Evolutionary conservation across 2,113 vertebrate species (phyloP), one percentile per base, ranked within the genome.

Genomic region (Cervus canadensis): DNA sequence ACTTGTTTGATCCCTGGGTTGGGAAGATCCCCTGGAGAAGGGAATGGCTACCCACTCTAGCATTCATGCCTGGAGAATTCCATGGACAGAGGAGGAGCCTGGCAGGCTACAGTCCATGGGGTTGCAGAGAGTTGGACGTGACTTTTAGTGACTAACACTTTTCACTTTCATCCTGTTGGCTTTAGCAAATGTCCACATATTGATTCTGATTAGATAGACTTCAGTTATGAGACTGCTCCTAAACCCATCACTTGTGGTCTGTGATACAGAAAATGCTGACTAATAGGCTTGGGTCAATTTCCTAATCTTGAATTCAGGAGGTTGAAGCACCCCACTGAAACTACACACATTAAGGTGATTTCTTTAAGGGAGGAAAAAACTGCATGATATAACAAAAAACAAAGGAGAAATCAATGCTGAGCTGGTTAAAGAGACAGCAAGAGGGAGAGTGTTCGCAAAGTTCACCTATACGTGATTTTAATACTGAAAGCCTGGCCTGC

Each of bases 371-470:
- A 28, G 50, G 2, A 10, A 30, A 54, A 54, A 9, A 23, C 19
- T 50, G 45, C 16, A 5, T n/a, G 13, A 50, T 89, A 7, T 30
- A 40, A 84, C 14, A 76, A 89, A 79, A 71, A 40, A 14, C 45
- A 74, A 43, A 85, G 21, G n/a, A 87, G 36, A 87, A 74, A 83
- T 25, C 1, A 7, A n/a, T 87, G 48, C n/a, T 12, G 5, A 62
- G 30, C 2, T 2, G 23, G 60, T 21, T 28, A 52, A 86, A 57
- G 11, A 54, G 33, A 82, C 5, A 81, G 45, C 16, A 33, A 82
- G 33, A 82, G 5, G 21, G 17, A 23, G 11, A n/a, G 36, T 16
- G 6, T 3, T 25, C 54, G 9, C 56, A 11, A 1, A 3, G 0
- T n/a, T 43, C 40, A 36, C 52, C 19, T 26, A 6, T 8, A 33